Evolutionary conservation across 2,113 vertebrate species (phyloP).

Genomic region (Carlito syrichta): DNA sequence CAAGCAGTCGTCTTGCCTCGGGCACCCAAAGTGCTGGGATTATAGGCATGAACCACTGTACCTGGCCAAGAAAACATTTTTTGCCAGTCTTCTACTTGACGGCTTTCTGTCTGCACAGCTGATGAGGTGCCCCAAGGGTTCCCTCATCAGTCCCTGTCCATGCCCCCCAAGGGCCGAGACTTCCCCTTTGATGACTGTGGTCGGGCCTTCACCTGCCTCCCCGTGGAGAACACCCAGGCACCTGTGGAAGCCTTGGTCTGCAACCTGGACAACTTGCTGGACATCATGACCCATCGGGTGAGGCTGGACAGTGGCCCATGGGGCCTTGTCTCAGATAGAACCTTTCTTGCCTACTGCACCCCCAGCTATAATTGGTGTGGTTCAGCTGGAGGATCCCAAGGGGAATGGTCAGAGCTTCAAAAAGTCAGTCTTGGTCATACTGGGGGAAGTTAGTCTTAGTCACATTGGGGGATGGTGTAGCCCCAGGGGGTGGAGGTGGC

Average conservation of each 20-base stretch:
- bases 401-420: not conserved
- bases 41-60: too few species aligned
- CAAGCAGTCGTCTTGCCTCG: too few species aligned
- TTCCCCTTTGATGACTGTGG: constrained; percentile 95
- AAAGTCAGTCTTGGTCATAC: not conserved
- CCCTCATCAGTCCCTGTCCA: rapidly evolving
- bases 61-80: not conserved
- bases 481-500: too few species aligned
- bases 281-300: constrained; percentile 86
- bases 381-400: rapidly evolving
- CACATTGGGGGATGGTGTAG: not conserved
- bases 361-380: not conserved
- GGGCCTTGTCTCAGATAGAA: not conserved
- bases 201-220: constrained; percentile 92
- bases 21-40: too few species aligned
- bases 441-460: not conserved
- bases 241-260: constrained; percentile 87
- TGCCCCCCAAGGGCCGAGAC: constrained; percentile 87
- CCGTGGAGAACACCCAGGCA: constrained; percentile 75
- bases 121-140: rapidly evolving
- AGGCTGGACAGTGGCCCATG: not conserved
- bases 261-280: constrained; percentile 91
- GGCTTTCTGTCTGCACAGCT: not conserved
- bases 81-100: not conserved
- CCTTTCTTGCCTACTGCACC: not conserved